These are phyloP conservation scores for Leptinotarsa rubiginosa DNA, from an alignment of 2,888 invertebrate species.

Conservation along the genomic window DNA sequence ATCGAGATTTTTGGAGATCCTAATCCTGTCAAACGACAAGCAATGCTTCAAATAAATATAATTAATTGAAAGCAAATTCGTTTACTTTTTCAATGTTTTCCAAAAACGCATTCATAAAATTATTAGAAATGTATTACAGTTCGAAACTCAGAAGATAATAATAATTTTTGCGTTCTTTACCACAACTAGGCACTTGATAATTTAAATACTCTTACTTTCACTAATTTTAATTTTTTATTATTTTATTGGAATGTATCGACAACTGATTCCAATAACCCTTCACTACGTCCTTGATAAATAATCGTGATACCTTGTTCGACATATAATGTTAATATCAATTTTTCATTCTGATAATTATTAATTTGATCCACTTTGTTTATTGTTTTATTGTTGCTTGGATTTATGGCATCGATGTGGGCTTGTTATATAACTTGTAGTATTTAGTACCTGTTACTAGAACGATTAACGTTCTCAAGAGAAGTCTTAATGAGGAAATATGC, in stretches of 20 bases:
- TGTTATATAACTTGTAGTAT: background rate
- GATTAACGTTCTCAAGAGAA: background rate
- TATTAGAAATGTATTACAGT: too few relatives aligned
- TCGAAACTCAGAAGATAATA: too few relatives aligned
- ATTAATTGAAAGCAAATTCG: too few relatives aligned
- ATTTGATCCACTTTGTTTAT: conserved; percentile 13
- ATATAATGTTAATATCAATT: conserved; percentile 32
- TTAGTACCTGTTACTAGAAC: too few relatives aligned
- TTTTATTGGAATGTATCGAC: background rate
- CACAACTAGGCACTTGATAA: background rate
- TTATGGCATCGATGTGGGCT: background rate
- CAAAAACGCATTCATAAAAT: too few relatives aligned
- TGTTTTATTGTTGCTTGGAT: conserved; percentile 14
- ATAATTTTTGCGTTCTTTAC: background rate
- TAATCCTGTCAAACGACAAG: too few relatives aligned
- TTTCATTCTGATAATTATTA: conserved; percentile 18
- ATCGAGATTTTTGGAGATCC: too few relatives aligned
- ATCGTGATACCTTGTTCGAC: conserved; percentile 31
- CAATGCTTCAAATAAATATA: too few relatives aligned
- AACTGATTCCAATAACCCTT: conserved; percentile 23
- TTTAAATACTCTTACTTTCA: background rate
- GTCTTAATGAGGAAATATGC: too few relatives aligned
- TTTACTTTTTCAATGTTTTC: too few relatives aligned
- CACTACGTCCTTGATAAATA: conserved; percentile 31
- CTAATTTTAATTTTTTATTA: background rate